A percentile compares a stretch with the other conserved stretches of the same genome.
These are phyloP conservation scores for Microcebus griseorufus DNA, from an alignment of 2,113 vertebrate genomes.

Conservation along the genomic window DNA sequence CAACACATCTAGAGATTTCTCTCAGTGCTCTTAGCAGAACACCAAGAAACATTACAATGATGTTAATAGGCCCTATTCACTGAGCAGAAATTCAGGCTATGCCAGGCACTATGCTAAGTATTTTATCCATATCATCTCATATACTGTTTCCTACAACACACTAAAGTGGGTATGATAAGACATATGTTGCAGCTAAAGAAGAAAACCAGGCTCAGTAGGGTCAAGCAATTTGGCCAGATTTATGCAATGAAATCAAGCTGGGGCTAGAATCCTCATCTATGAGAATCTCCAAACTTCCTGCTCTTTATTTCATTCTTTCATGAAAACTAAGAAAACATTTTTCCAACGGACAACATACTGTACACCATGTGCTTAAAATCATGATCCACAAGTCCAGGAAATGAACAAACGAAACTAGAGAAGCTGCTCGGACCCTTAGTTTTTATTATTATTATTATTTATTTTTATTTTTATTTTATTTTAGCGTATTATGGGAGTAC, in stretches of 20 bases:
- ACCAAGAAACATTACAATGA: neutral
- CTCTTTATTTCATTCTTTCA: slow-evolving; percentile 11
- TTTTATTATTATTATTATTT: neutral
- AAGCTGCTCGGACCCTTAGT: neutral
- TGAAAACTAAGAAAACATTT: neutral
- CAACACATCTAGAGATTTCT: neutral
- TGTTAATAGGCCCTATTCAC: neutral
- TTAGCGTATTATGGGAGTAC: too few relatives aligned
- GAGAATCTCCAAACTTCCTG: neutral
- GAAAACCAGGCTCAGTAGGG: neutral
- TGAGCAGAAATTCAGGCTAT: neutral
- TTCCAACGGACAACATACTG: neutral
- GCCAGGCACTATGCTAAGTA: neutral
- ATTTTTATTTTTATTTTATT: too few relatives aligned
- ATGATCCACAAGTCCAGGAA: neutral
- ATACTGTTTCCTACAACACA: neutral
- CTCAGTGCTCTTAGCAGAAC: neutral
- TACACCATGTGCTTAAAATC: neutral
- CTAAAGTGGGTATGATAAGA: neutral
- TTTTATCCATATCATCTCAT: neutral
- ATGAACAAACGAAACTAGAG: neutral
- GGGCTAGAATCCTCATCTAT: neutral
- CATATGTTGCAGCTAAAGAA: neutral
- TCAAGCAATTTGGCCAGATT: neutral
- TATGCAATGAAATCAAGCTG: neutral